A percentile compares a stretch with the other conserved stretches of the same genome.
These are phyloP conservation scores for Pteropus alecto DNA, from an alignment of 2,113 vertebrate species.

Conservation along the genomic window DNA sequence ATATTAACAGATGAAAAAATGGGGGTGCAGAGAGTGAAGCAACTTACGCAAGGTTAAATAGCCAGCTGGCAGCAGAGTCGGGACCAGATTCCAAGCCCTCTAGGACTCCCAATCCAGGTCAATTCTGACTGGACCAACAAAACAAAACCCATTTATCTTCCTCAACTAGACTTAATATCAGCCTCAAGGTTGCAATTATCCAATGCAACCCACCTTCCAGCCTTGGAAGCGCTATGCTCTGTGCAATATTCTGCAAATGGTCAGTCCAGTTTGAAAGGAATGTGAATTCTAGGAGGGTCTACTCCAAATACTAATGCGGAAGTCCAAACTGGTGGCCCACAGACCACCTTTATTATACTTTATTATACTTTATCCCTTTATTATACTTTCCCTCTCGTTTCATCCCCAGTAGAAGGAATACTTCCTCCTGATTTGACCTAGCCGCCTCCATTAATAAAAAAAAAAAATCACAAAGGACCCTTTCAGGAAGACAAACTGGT, in stretches of 20 bases:
- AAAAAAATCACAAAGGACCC: too few species aligned
- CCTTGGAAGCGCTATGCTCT: not conserved
- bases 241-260: not conserved
- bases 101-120: not conserved
- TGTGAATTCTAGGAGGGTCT: not conserved
- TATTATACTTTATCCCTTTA: too few species aligned
- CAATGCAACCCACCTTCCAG: not conserved
- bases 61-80: not conserved
- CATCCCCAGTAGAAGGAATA: too few species aligned
- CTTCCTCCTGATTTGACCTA: too few species aligned
- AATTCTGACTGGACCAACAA: not conserved
- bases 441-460: too few species aligned
- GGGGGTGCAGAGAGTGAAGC: not conserved
- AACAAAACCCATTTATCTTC: not conserved
- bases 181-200: not conserved
- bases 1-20: not conserved
- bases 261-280: not conserved
- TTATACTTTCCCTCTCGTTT: too few species aligned
- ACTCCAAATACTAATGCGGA: not conserved
- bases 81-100: not conserved
- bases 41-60: not conserved
- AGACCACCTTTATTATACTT: too few species aligned
- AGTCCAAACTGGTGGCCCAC: not conserved
- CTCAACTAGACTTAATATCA: not conserved
- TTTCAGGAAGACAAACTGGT: not conserved